Conservation (phyloP, 2,888 invertebrate species). For the Acronicta leporina region DNA sequence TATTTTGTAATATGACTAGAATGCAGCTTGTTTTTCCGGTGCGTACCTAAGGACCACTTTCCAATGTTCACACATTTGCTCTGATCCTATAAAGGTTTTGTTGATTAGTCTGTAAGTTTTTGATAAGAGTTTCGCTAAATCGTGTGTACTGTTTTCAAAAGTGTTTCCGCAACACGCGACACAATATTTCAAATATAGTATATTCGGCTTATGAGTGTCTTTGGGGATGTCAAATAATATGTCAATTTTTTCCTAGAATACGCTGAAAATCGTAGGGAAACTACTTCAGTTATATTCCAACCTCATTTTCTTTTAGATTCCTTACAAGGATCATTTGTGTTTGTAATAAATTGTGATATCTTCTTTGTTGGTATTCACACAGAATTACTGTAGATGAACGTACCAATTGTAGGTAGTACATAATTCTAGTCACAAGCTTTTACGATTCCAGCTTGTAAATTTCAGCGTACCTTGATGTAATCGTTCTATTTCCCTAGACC, state of each 20-base stretch:
- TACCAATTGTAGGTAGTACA: too few relatives aligned
- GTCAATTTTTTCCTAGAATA: conserved; percentile 22
- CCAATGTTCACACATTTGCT: not conserved
- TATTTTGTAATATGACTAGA: not conserved
- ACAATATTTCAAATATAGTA: not conserved
- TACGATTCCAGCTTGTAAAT: conserved; percentile 3
- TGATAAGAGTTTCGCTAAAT: too few relatives aligned
- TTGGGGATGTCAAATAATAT: conserved; percentile 22
- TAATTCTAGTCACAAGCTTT: too few relatives aligned
- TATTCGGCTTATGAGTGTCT: conserved; percentile 4
- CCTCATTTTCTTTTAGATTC: not conserved
- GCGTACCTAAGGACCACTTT: not conserved
- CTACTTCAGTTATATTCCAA: not conserved
- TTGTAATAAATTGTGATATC: too few relatives aligned
- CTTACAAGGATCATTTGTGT: too few relatives aligned
- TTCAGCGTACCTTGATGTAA: conserved; percentile 22
- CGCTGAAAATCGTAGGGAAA: conserved; percentile 6
- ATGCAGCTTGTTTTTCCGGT: conserved; percentile 8
- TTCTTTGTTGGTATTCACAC: too few relatives aligned
- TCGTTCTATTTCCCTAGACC: conserved; percentile 33
- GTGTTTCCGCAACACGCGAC: too few relatives aligned
- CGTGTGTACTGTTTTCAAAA: too few relatives aligned
- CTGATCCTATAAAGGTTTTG: not conserved
- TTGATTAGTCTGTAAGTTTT: too few relatives aligned
- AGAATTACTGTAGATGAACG: too few relatives aligned